A percentile compares a stretch with the other conserved stretches of the same genome.
phyloP scores from a whole-genome alignment of 1,140 invertebrate genomes.

The Caenorhabditis tropicalis region DNA sequence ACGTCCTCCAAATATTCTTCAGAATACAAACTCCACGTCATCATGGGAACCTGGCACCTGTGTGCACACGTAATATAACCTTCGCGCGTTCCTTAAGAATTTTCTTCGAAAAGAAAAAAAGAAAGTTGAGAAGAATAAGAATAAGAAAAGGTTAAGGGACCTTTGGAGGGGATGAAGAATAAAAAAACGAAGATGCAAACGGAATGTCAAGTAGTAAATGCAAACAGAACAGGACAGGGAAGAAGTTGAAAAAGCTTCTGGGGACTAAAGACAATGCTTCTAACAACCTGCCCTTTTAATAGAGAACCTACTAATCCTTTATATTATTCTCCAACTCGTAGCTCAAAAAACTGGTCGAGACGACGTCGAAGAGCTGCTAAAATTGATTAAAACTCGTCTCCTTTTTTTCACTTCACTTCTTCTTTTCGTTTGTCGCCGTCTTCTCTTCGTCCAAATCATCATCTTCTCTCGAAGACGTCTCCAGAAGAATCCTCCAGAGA shows the following conservation, averaged over 20 bases:
- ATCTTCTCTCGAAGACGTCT: no score
- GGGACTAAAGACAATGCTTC: background rate
- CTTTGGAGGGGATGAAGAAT: background rate
- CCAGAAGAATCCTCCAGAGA: background rate
- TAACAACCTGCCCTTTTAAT: no score
- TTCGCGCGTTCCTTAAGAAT: no score
- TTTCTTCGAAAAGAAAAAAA: background rate
- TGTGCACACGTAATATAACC: background rate
- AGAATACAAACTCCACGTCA: background rate
- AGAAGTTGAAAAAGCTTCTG: background rate
- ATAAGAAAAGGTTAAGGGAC: background rate
- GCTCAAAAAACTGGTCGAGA: no score
- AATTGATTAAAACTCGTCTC: slow-evolving; percentile 29
- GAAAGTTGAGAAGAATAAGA: no score
- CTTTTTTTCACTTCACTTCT: slow-evolving; percentile 13
- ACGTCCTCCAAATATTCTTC: no score
- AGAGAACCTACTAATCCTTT: no score
- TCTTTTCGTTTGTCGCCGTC: no score
- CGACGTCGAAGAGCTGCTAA: background rate
- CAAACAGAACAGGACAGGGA: background rate
- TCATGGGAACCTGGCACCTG: background rate
- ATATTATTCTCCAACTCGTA: no score
- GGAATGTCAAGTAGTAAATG: slow-evolving; percentile 14
- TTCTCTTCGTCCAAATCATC: background rate
- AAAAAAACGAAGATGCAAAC: background rate